Evolutionary conservation across 2,888 invertebrate species (phyloP).

Genomic region (Mythimna ferrago): DNA sequence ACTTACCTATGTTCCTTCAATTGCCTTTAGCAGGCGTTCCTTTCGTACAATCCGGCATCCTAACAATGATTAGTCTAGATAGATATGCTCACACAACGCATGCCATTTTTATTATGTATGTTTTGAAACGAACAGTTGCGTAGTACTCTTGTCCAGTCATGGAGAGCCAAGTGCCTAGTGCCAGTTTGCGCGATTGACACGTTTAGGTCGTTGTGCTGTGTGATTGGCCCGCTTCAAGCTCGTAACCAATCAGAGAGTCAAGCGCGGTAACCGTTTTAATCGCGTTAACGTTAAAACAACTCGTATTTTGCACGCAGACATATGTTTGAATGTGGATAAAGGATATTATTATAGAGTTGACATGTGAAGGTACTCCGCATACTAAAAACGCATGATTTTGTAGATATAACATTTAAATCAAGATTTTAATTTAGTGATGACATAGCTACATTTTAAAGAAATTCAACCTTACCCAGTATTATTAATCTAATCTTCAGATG

Average conservation of each 20-base stretch:
- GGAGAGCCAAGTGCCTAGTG: too few species aligned
- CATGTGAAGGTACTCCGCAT: neutral
- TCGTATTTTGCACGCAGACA: too few species aligned
- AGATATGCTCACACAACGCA: accelerated
- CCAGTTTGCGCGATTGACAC: too few species aligned
- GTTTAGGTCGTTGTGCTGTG: too few species aligned
- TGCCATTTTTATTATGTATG: neutral
- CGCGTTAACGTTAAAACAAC: too few species aligned
- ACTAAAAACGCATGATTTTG: neutral
- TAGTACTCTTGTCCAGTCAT: neutral
- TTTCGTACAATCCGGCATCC: too few species aligned
- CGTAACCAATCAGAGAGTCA: too few species aligned
- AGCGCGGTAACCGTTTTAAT: too few species aligned
- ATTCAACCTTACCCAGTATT: slow-evolving; percentile 3
- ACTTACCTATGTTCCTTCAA: too few species aligned
- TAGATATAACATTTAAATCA: too few species aligned
- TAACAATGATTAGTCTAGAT: neutral
- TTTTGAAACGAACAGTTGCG: neutral
- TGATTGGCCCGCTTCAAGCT: too few species aligned
- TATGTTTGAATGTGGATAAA: neutral
- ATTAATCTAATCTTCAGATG: slow-evolving; percentile 33
- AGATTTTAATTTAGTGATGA: slow-evolving; percentile 1
- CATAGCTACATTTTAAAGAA: slow-evolving; percentile 6
- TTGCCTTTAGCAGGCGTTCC: too few species aligned
- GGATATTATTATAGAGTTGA: neutral